Base-by-base conservation (phyloP, 2,113 vertebrate genomes). In the Dasypus novemcinctus region DNA sequence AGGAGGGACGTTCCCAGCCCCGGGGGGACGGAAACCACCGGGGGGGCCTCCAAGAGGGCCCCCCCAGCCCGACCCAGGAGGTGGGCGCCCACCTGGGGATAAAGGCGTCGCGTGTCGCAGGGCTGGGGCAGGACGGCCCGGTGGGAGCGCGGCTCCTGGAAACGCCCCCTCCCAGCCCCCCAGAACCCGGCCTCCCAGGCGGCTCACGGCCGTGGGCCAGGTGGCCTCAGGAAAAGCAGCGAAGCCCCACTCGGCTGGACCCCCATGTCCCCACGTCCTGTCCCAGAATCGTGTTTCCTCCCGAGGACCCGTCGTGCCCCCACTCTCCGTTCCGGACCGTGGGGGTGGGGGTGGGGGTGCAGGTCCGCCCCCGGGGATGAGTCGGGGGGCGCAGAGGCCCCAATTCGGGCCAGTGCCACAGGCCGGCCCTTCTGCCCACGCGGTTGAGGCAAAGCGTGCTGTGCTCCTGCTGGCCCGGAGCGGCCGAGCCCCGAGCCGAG, bases 241-340 rank as follows among this genome's bases (percentile, higher is more conserved):
- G 41, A 18, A 2, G 21, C 11, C 27, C 63, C 27, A 0, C 10
- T 11, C 7, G 31, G 21, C 61, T 69, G 4, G 13, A 29, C 6
- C 0, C 57, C 23, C 11, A 31, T 20, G 2, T 13, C 74, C 52
- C 46, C 6, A 4, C 41, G 29, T 59, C 8, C 21, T 0, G 9
- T 1, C 38, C 23, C 9, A 3, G 36, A 9, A 14, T 6, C 14
- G 11, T 4, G 2, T 1, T 3, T 15, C 63, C 43, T 75, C 46
- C 3, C 0, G 11, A 17, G 59, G 36, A 18, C 1, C 7, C 1
- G 27, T 38, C 33, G 20, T 38, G 25, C 57, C 14, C 18, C 31
- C 4, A 2, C 1, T 9, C 31, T n/a, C 36, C 29, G 0, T 15
- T 23, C 0, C 27, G 14, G 18, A 7, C 46, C 17, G 17, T 21